Base-by-base conservation (phyloP, 2,797 vertebrate genomes). In the Limnodromus scolopaceus region DNA sequence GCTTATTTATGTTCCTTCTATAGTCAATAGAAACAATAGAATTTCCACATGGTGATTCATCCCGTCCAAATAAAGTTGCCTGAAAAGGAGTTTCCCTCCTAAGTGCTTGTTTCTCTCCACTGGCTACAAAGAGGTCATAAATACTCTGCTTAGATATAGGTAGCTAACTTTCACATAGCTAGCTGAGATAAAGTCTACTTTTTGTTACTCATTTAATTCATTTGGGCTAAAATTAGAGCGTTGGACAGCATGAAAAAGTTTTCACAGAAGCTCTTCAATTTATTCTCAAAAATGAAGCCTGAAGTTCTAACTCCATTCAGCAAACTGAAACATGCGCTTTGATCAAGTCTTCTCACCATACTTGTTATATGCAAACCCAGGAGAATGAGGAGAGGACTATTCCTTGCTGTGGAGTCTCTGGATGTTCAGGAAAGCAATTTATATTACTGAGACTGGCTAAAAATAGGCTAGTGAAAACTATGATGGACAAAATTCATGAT, bases 1-100 rank as follows among this genome's bases (percentile, higher is more conserved):
- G 28, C 55, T 92, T 86, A 84, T 93, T 95, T 89, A 86, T 51
- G 48, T 48, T 93, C 58, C 57, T 86, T 91, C 70, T 79, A 4
- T 63, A 84, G 36, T 55, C 66, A 84, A 46, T 2, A 75, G 51
- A 87, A 92, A 89, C 84, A 96, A 92, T 0, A 76, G 70, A 89
- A 92, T 66, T 89, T 87, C 80, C 85, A 91, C 6, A 1, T 11
- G 24, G 58, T 90, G 85, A 95, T 75, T 91, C 86, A 95, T 48
- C n/a, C 19, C 63, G 54, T 58, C 61, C 77, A 92, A 82, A 87
- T 16, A 66, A 84, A 84, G 38, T 41, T 34, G 4, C 46, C 36
- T 25, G 32, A 83, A 32, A 23, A 72, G 17, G 38, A 81, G 69
- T 28, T 57, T 89, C 46, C 55, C 46, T 79, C 65, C 34, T 14